Conservation (phyloP, 2,797 vertebrate genomes). For the Buphagus erythrorhynchus region DNA sequence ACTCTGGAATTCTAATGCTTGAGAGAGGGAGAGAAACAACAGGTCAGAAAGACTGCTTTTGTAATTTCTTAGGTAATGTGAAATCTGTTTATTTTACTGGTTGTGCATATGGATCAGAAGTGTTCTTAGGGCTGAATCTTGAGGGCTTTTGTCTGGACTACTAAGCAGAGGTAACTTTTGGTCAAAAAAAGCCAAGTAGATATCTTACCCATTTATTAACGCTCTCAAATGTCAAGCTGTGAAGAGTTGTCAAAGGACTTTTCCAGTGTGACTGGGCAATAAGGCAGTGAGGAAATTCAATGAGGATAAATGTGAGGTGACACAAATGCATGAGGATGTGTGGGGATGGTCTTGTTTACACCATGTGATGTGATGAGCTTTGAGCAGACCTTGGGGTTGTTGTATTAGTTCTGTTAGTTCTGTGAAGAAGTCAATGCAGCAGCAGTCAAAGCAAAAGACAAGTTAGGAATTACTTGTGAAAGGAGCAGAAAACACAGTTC, state of each 20-base stretch:
- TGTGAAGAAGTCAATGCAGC: background rate
- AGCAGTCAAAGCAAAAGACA: background rate
- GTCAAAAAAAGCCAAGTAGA: background rate
- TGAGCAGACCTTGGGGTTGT: background rate
- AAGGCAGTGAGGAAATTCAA: background rate
- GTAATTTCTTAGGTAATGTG: background rate
- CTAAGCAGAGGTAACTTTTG: background rate
- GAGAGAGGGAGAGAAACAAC: background rate
- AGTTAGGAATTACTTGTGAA: background rate
- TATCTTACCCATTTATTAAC: background rate
- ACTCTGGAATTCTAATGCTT: background rate
- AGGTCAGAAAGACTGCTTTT: background rate
- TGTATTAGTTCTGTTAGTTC: background rate
- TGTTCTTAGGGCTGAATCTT: background rate
- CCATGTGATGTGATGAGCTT: background rate
- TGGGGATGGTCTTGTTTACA: background rate
- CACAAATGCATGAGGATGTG: background rate
- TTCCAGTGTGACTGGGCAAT: background rate
- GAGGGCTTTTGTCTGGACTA: background rate
- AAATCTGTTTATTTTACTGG: background rate
- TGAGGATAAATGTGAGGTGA: slow-evolving; percentile 19
- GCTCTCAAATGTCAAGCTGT: background rate
- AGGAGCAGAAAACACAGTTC: background rate
- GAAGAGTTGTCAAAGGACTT: background rate
- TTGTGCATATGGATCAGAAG: background rate